Evolutionary conservation across 1,140 invertebrate genomes (phyloP).

Genomic region (Mercenaria mercenaria): DNA sequence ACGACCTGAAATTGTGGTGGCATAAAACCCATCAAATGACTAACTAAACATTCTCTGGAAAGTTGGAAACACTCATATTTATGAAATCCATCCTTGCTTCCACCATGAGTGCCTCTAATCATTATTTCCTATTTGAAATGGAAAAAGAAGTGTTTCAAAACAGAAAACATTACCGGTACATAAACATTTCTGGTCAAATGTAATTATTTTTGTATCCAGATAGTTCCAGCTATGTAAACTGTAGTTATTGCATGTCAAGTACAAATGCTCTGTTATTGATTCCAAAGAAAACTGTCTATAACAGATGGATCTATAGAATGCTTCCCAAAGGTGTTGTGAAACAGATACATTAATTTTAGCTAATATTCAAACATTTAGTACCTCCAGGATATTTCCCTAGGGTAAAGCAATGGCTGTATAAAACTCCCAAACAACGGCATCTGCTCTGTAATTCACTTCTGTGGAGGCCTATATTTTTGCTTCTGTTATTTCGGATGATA

Average conservation of each 20-base stretch:
- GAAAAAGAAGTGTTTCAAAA: too few relatives aligned
- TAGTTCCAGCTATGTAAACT: background rate
- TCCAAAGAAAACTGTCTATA: background rate
- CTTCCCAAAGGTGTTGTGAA: background rate
- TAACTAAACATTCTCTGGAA: too few relatives aligned
- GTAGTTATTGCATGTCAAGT: background rate
- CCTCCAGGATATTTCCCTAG: slow-evolving; percentile 9
- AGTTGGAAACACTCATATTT: too few relatives aligned
- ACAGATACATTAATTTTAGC: slow-evolving; percentile 19
- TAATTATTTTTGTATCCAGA: background rate
- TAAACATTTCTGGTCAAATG: too few relatives aligned
- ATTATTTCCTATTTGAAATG: too few relatives aligned
- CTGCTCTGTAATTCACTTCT: background rate
- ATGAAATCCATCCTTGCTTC: too few relatives aligned
- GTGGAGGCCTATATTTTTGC: background rate
- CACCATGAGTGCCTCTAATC: too few relatives aligned
- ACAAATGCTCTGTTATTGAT: background rate
- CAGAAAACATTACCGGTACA: too few relatives aligned
- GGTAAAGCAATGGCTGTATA: background rate
- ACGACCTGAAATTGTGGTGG: too few relatives aligned
- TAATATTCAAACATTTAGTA: slow-evolving; percentile 47
- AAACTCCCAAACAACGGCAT: background rate
- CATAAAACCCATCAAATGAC: too few relatives aligned
- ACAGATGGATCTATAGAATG: background rate
- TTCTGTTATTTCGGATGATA: background rate